Conservation (phyloP, 2,113 vertebrate genomes). For the Mohoua ochrocephala region DNA sequence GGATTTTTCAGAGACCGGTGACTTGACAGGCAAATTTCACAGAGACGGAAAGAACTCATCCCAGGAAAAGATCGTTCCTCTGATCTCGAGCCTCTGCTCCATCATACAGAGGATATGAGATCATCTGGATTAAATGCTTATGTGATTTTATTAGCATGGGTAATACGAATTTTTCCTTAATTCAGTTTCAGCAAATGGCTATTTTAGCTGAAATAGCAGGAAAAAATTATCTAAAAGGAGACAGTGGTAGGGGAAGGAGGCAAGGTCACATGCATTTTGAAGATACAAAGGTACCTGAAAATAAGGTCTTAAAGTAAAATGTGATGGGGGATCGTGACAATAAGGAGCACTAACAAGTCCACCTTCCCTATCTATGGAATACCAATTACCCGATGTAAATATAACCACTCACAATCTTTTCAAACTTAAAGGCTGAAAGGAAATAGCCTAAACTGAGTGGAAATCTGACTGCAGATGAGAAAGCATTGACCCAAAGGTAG, state of each 20-base stretch:
- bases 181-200: background rate
- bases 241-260: background rate
- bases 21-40: background rate
- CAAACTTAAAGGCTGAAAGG: background rate
- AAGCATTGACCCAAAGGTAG: background rate
- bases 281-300: background rate
- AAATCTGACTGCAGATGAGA: background rate
- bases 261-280: background rate
- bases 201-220: background rate
- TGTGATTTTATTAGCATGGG: background rate
- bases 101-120: background rate
- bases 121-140: background rate
- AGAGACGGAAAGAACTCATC: background rate
- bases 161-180: background rate
- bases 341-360: background rate
- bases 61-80: background rate
- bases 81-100: background rate
- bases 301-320: background rate
- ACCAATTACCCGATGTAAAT: background rate
- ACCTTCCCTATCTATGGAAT: background rate
- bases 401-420: background rate
- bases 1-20: background rate
- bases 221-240: background rate
- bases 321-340: background rate
- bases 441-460: background rate